A percentile compares a stretch with the other conserved stretches of the same genome.
These are phyloP conservation scores for Porites evermanni DNA, from an alignment of 92 coral and sea anemone genomes.

Conservation along the genomic window DNA sequence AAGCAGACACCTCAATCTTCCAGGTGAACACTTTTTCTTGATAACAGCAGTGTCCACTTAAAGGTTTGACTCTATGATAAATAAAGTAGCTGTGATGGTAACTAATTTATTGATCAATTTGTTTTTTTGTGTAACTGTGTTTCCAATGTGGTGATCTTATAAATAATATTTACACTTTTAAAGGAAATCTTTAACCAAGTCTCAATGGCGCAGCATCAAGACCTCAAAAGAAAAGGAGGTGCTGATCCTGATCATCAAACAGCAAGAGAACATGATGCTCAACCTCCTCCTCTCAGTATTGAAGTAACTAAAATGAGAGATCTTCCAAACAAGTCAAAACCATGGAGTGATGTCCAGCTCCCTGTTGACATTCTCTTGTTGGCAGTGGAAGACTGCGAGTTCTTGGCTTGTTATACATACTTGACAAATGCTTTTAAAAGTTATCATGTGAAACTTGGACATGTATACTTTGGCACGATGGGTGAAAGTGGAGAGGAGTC, in stretches of 20 bases:
- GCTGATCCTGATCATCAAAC: no score
- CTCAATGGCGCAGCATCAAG: no score
- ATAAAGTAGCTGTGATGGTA: conserved; percentile 7
- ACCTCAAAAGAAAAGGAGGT: no score
- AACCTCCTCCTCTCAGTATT: no score
- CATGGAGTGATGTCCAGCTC: not conserved
- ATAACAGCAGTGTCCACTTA: no score
- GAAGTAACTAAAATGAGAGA: not conserved
- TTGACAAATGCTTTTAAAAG: not conserved
- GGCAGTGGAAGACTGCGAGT: not conserved
- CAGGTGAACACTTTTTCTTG: no score
- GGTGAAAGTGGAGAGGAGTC: conserved; percentile 8
- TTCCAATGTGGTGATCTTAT: no score
- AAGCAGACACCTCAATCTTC: no score
- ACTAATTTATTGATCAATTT: not conserved
- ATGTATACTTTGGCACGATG: conserved; percentile 34
- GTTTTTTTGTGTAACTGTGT: no score
- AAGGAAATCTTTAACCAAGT: no score
- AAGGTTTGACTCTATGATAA: not conserved
- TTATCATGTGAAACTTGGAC: conserved; percentile 1
- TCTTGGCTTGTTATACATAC: not conserved
- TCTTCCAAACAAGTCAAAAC: not conserved
- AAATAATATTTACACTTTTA: no score
- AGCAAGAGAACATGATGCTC: no score
- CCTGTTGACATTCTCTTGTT: conserved; percentile 18